phyloP scores from a whole-genome alignment of 2,888 invertebrate genomes.

The Pyrrhosoma nymphula region DNA sequence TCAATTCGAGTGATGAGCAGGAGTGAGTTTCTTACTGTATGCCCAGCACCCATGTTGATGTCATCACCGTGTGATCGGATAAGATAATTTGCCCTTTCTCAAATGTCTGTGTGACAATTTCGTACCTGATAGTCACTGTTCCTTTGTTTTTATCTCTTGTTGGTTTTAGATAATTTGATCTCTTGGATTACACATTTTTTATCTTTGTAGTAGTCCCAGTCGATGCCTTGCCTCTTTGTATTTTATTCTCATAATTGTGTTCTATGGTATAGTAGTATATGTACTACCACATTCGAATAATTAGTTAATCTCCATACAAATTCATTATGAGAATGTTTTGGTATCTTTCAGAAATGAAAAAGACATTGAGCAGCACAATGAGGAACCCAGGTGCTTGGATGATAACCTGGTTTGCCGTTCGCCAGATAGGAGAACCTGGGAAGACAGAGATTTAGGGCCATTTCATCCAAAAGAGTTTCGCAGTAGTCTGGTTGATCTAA shows the following conservation, averaged over 20 bases:
- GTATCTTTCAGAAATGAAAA: slow-evolving; percentile 43
- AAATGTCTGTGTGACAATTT: background rate
- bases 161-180: background rate
- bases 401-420: slow-evolving; percentile 44
- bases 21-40: slow-evolving; percentile 24
- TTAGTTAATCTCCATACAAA: background rate
- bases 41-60: background rate
- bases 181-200: background rate
- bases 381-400: slow-evolving; percentile 26
- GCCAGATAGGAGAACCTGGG: slow-evolving; percentile 44
- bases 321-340: background rate
- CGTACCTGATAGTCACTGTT: background rate
- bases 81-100: background rate
- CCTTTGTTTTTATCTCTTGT: background rate
- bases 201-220: background rate
- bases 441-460: slow-evolving; percentile 44
- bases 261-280: no score
- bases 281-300: no score
- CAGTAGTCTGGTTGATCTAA: slow-evolving; percentile 69
- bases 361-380: slow-evolving; percentile 37
- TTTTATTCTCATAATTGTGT: no score
- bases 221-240: background rate
- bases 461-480: slow-evolving; percentile 65
- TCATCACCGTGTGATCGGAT: background rate
- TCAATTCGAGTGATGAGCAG: slow-evolving; percentile 41